Base-by-base conservation (phyloP, 2,888 invertebrate genomes). In the Leptopilina drosophilae region DNA sequence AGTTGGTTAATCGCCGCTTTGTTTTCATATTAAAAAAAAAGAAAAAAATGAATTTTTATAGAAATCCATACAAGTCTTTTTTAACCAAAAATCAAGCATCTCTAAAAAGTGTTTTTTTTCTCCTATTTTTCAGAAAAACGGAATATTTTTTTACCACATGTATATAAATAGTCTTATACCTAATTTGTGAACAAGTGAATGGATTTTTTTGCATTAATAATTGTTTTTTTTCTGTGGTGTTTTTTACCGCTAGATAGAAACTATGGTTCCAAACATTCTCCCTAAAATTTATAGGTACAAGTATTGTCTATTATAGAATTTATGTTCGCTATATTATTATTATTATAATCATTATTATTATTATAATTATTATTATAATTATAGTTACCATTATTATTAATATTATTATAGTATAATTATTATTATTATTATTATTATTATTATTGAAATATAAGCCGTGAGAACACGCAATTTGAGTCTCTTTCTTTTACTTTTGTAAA, bases 221-320 rank as follows among this genome's bases (percentile, higher is more conserved):
- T 78, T 77, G 42, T 79, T 79, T 77, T 81, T 77, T 80, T 33
- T 33, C 33, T 33, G 84, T 82, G 82, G 80, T 84, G 80, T 81
- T 79, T 81, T 33, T 49, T 49, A 49, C 49, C 77, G 81, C 82
- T 81, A 78, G 83, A 49, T 83, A 69, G 81, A 83, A 80, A 79
- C 78, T 80, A 81, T 81, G 49, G 75, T 66, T 82, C 65, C 77
- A 40, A 64, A 73, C 78, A 69, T 82, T 76, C 81, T 82, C 11
- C 49, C 49, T 49, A 49, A 9, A 42, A 42, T 42, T 89, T 83
- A 82, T 82, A 86, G 84, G 87, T 86, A 87, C 84, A 82, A 49
- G 89, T 90, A 90, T 90, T 90, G 89, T 90, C 90, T 90, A 90
- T 89, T 84, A 86, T 86, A 85, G 86, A 87, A 62, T 85, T 88